phyloP scores from a whole-genome alignment of 2,113 vertebrate genomes.

The Alces alces region DNA sequence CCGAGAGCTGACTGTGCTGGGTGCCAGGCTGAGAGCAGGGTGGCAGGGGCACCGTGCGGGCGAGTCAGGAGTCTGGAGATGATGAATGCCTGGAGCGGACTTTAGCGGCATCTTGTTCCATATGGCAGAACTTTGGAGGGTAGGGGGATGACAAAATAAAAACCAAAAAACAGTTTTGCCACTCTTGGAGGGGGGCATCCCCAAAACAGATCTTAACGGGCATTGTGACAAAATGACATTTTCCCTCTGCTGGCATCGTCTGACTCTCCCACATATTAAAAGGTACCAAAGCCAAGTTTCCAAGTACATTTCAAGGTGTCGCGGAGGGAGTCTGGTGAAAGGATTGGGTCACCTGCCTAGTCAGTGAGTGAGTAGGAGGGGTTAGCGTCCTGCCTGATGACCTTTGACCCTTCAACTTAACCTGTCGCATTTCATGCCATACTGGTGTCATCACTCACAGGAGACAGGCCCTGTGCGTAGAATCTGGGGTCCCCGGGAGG shows the following conservation, averaged over 20 bases:
- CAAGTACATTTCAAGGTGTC: not conserved
- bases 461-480: rapidly evolving
- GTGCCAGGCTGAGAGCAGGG: rapidly evolving
- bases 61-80: not conserved
- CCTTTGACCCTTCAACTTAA: rapidly evolving
- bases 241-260: rapidly evolving
- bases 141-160: not conserved
- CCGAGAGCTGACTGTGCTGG: not conserved
- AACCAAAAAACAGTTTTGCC: not conserved
- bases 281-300: rapidly evolving
- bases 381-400: not conserved
- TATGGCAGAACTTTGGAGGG: not conserved
- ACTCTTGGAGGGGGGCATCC: rapidly evolving
- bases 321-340: not conserved
- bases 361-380: rapidly evolving
- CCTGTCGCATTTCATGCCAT: not conserved
- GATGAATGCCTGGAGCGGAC: not conserved
- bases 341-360: not conserved
- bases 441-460: rapidly evolving
- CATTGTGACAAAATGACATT: rapidly evolving
- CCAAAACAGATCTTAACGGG: rapidly evolving
- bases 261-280: rapidly evolving
- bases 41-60: rapidly evolving
- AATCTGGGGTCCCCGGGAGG: not conserved
- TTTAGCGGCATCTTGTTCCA: rapidly evolving